Evolutionary conservation across 1,140 invertebrate species (phyloP).

Genomic region (Plutomurus gul): DNA sequence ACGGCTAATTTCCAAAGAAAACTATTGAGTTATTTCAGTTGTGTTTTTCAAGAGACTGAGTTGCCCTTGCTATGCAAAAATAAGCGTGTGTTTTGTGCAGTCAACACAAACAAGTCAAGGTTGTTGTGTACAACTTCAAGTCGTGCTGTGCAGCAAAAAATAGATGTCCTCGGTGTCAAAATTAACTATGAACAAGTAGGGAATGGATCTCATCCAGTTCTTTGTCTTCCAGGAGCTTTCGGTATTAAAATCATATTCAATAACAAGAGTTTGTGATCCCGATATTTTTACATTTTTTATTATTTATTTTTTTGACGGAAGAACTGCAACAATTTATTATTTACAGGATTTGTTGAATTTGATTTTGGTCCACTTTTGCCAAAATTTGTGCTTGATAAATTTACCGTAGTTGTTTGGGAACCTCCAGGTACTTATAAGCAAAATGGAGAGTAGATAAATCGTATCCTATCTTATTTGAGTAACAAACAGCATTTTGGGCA

Average conservation of each 20-base stretch:
- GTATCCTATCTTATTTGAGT: background rate
- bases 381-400: constrained; percentile 61
- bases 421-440: constrained; percentile 75
- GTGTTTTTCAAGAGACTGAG: too few species aligned
- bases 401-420: constrained; percentile 81
- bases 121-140: background rate
- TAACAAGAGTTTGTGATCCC: too few species aligned
- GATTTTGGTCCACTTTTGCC: constrained; percentile 67
- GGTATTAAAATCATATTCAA: constrained; percentile 56
- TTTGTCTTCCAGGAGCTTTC: constrained; percentile 77
- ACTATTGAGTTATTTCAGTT: too few species aligned
- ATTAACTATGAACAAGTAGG: constrained; percentile 72
- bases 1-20: too few species aligned
- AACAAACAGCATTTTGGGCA: too few species aligned
- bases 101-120: background rate
- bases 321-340: background rate
- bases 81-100: too few species aligned
- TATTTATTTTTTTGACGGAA: background rate
- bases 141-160: constrained; percentile 63
- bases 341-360: constrained; percentile 69
- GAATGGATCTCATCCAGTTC: constrained; percentile 67
- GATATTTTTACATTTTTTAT: too few species aligned
- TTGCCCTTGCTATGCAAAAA: too few species aligned
- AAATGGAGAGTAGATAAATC: background rate
- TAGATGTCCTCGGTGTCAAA: constrained; percentile 65